These are phyloP conservation scores for Numenius arquata DNA, from an alignment of 2,113 vertebrate genomes.

Conservation along the genomic window DNA sequence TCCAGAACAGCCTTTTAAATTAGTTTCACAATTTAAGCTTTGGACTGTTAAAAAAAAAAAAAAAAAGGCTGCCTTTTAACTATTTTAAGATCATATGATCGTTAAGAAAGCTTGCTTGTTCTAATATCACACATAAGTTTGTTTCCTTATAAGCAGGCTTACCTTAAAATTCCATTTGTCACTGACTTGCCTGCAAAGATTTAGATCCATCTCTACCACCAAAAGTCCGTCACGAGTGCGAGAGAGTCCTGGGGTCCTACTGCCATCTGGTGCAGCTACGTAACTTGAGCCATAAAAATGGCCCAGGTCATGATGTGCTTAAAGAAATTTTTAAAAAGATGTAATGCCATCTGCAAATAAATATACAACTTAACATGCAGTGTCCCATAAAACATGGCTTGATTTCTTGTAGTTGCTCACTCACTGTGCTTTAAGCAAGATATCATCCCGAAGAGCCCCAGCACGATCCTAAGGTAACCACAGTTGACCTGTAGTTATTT, in stretches of 20 bases:
- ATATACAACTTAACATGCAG: neutral
- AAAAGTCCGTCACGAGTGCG: conserved; percentile 87
- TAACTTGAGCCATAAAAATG: conserved; percentile 97
- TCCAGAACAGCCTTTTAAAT: neutral
- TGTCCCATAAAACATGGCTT: neutral
- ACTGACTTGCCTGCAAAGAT: conserved; percentile 89
- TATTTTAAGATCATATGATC: neutral
- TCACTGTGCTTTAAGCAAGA: neutral
- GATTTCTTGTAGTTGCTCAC: neutral
- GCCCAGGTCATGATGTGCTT: conserved; percentile 90
- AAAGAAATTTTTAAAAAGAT: neutral
- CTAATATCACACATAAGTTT: neutral
- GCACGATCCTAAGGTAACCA: neutral
- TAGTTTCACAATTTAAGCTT: neutral
- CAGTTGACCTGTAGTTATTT: neutral
- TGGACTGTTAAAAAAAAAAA: neutral
- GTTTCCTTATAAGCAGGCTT: neutral
- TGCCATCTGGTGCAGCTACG: conserved; percentile 87
- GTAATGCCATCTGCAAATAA: neutral
- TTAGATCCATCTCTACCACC: conserved; percentile 89
- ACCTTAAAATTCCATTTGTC: conserved; percentile 97
- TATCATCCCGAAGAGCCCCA: neutral
- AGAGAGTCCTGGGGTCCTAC: conserved; percentile 88
- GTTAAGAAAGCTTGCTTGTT: neutral
- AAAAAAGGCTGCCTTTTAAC: neutral